A percentile compares a stretch with the other conserved stretches of the same genome.
Evolutionary conservation across 2,797 vertebrate genomes (phyloP).

Genomic region (Sebastes iracundus): DNA sequence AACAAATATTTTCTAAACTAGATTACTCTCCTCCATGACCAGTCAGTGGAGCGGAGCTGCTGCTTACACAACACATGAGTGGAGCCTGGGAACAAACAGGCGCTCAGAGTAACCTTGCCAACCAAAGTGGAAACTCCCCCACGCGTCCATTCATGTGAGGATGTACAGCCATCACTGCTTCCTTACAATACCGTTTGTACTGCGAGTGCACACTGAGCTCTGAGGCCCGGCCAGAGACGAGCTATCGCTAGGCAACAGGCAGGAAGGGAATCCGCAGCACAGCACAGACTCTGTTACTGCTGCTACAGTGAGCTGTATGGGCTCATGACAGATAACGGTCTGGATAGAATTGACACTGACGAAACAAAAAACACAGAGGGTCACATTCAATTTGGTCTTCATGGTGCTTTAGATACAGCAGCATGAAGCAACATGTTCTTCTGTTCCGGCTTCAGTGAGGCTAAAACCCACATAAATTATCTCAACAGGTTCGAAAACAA

Average conservation of each 20-base stretch:
- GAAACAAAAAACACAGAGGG: conserved; percentile 1
- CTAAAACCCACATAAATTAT: conserved; percentile 1
- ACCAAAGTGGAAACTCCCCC: conserved; percentile 63
- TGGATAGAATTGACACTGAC: conserved; percentile 28
- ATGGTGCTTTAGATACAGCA: neutral
- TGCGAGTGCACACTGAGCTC: conserved; percentile 49
- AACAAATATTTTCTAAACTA: neutral
- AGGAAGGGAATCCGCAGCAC: conserved; percentile 55
- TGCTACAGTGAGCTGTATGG: conserved; percentile 32
- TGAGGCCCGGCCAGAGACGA: conserved; percentile 50
- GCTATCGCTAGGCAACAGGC: conserved; percentile 80
- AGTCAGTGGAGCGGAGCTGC: conserved; percentile 44
- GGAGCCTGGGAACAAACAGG: conserved; percentile 59
- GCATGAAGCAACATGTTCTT: conserved; percentile 9
- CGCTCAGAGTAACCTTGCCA: conserved; percentile 51
- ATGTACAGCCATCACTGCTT: conserved; percentile 49
- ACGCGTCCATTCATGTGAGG: conserved; percentile 66
- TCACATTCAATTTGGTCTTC: conserved; percentile 15
- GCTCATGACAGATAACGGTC: conserved; percentile 40
- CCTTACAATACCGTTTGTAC: conserved; percentile 56
- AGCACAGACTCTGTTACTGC: conserved; percentile 27
- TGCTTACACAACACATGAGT: conserved; percentile 40
- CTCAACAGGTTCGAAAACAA: conserved; percentile 14
- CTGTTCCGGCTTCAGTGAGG: conserved; percentile 10
- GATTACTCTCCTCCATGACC: neutral